Percentiles rank a stretch among this genome's conserved stretches.
These are phyloP conservation scores for Perizoma affinitatum DNA, from an alignment of 2,888 invertebrate species.

Conservation along the genomic window DNA sequence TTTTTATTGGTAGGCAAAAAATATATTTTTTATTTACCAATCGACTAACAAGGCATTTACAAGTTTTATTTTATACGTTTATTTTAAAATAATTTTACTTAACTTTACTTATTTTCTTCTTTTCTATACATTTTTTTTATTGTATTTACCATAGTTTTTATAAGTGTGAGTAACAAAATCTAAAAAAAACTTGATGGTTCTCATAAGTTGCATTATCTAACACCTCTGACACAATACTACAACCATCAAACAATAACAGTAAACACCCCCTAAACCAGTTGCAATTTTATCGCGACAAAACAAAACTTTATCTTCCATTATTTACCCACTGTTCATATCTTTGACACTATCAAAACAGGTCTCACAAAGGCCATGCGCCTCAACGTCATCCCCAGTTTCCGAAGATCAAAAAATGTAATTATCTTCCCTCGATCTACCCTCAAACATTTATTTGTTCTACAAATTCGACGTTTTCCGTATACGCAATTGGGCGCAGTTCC, in stretches of 20 bases:
- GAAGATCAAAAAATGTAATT: conserved; percentile 84
- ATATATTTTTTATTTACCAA: too few relatives aligned
- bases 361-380: conserved; percentile 52
- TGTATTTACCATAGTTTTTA: too few relatives aligned
- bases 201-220: too few relatives aligned
- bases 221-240: neutral
- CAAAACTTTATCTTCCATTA: conserved; percentile 34
- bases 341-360: conserved; percentile 75
- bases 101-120: too few relatives aligned
- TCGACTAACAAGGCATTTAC: too few relatives aligned
- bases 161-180: too few relatives aligned
- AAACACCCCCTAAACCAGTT: conserved; percentile 11
- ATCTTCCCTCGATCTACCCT: conserved; percentile 83
- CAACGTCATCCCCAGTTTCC: conserved; percentile 71
- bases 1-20: too few relatives aligned
- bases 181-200: too few relatives aligned
- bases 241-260: conserved; percentile 20
- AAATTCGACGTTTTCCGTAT: conserved; percentile 79
- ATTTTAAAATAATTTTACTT: too few relatives aligned
- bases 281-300: conserved; percentile 27
- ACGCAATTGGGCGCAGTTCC: conserved; percentile 68
- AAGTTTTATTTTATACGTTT: too few relatives aligned
- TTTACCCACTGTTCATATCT: conserved; percentile 62
- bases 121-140: too few relatives aligned
- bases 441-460: conserved; percentile 84